Evolutionary conservation across 2,797 vertebrate genomes (phyloP), one percentile per base, ranked within the genome.

Genomic region (Gobionotothen gibberifrons): DNA sequence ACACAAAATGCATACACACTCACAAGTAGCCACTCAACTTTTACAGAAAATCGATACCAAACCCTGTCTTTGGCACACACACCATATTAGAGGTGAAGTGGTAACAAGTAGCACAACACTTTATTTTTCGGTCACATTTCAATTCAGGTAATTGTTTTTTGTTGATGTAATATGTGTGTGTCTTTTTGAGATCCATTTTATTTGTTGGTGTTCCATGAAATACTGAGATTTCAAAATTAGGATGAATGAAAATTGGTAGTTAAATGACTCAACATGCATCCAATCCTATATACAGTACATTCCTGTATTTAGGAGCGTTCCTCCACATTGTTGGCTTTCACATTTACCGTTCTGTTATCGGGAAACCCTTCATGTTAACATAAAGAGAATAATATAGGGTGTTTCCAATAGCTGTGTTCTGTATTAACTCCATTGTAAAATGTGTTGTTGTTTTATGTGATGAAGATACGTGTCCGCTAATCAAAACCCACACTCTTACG

Each of bases 11-110:
- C 57, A 63, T 43, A 57, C 63, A 72, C 69, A 72, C 71, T 44
- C 61, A 54, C 43, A 49, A 70, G 32, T 36, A 36, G 32, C 32
- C 74, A 69, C 74, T 74, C 71, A 81, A 78, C 69, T 82, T 83
- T 83, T 69, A 82, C 52, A 82, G 82, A 60, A 85, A 87, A 87
- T 87, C 85, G 58, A 82, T 84, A 76, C 29, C n/a, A 47, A 83
- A 72, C 48, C 32, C 49, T 62, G 51, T 78, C 60, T 74, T 76
- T 78, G 76, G 32, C 60, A 69, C 46, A 29, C 26, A 66, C 58
- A 44, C 54, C 66, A 29, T 44, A 64, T 78, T 69, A 72, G 66
- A 47, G 48, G 59, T 74, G 69, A 72, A 17, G 26, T 16, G 32
- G 78, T 70, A 65, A 75, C 68, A 84, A 87, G 72, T 66, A 59